These are phyloP conservation scores for Saccopteryx bilineata DNA, from an alignment of 2,113 vertebrate genomes.

Conservation along the genomic window DNA sequence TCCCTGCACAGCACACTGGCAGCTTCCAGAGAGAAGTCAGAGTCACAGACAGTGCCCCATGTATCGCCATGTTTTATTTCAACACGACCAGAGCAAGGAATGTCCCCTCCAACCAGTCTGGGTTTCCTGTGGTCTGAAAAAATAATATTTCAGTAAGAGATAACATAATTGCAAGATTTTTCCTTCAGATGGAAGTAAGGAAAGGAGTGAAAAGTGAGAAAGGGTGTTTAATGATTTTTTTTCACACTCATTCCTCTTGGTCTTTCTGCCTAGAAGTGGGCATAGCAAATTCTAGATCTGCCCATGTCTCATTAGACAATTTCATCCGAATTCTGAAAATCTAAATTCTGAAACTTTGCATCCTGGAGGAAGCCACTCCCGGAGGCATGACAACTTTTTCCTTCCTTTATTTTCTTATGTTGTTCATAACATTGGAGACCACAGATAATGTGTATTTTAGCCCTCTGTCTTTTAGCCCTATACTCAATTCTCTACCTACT, in stretches of 20 bases:
- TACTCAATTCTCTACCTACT: background rate
- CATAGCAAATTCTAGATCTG: background rate
- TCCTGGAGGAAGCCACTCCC: background rate
- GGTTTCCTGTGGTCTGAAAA: slow-evolving; percentile 84
- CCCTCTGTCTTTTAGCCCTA: background rate
- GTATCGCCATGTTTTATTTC: slow-evolving; percentile 83
- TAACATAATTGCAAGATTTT: background rate
- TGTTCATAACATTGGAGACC: background rate
- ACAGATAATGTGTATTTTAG: background rate
- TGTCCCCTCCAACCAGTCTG: slow-evolving; percentile 79
- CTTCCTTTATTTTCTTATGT: background rate
- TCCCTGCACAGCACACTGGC: slow-evolving; percentile 87
- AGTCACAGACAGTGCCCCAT: slow-evolving; percentile 86
- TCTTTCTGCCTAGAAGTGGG: background rate
- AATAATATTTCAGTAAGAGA: background rate
- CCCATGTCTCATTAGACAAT: background rate
- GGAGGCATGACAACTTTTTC: background rate
- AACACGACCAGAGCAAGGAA: slow-evolving; percentile 87
- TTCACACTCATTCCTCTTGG: background rate
- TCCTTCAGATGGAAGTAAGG: background rate
- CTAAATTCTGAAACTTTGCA: background rate
- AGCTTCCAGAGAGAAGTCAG: slow-evolving; percentile 83
- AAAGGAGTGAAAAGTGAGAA: background rate
- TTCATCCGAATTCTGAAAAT: background rate
- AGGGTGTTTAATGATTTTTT: background rate